Percentiles rank a stretch among this genome's conserved stretches.
Evolutionary conservation across 1,140 invertebrate species (phyloP).

Genomic region (Teleogryllus occipitalis): DNA sequence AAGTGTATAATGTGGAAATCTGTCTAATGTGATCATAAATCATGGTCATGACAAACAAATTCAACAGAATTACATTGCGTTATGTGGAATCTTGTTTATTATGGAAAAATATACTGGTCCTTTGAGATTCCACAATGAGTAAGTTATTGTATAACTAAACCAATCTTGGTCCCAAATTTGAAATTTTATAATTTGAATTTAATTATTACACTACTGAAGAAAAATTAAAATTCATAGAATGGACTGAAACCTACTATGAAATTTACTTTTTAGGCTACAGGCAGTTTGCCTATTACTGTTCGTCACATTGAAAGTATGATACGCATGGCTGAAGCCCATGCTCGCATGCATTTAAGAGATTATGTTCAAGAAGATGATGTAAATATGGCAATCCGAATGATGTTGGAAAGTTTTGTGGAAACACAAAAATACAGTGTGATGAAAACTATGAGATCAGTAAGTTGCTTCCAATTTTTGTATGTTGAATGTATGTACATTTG

Average conservation of each 20-base stretch:
- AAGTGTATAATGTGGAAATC: too few species aligned
- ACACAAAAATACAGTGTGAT: conserved; percentile 98
- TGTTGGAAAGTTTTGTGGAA: conserved; percentile 96
- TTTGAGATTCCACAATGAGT: too few species aligned
- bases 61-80: too few species aligned
- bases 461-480: conserved; percentile 10
- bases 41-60: too few species aligned
- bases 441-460: conserved; percentile 87
- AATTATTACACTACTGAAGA: background rate
- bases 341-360: conserved; percentile 87
- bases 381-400: conserved; percentile 93
- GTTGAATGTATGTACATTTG: too few species aligned
- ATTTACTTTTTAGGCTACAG: conserved; percentile 59
- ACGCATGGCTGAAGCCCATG: conserved; percentile 92
- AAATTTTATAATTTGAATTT: background rate
- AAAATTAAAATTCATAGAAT: background rate
- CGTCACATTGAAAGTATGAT: conserved; percentile 99
- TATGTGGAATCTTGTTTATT: too few species aligned
- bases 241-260: conserved; percentile 7
- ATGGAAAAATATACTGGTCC: too few species aligned
- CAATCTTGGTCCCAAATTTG: background rate
- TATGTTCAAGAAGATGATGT: conserved; percentile 94
- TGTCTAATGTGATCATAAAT: too few species aligned
- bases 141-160: background rate
- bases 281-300: conserved; percentile 95